Percentiles rank a stretch among this genome's conserved stretches.
phyloP scores from a whole-genome alignment of 2,797 vertebrate species.

The Pipistrellus pipistrellus region DNA sequence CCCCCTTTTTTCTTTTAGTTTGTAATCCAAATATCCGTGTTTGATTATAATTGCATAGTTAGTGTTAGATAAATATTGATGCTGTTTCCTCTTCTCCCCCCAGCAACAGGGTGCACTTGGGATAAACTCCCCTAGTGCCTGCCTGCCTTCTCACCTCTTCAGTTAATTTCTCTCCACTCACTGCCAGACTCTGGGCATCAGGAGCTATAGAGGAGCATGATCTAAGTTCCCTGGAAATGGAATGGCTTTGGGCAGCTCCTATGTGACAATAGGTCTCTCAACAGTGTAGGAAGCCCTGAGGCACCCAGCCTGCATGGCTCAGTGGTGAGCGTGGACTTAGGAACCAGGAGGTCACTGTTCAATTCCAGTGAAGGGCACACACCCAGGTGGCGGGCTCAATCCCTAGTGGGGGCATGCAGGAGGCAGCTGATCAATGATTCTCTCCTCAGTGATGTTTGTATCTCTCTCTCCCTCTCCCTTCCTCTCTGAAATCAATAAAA shows the following conservation, averaged over 20 bases:
- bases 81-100: neutral
- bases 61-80: neutral
- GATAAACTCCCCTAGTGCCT: neutral
- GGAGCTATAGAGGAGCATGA: neutral
- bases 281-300: fast-evolving
- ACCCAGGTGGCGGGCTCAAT: too few relatives aligned
- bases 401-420: too few relatives aligned
- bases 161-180: neutral
- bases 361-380: too few relatives aligned
- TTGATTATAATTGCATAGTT: neutral
- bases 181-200: neutral
- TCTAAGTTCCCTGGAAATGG: neutral
- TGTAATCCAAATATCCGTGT: neutral
- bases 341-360: too few relatives aligned
- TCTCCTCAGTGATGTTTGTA: too few relatives aligned
- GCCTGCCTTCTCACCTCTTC: neutral
- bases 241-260: neutral
- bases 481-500: too few relatives aligned
- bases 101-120: neutral
- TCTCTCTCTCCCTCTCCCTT: too few relatives aligned
- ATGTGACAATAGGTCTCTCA: neutral
- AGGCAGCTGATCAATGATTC: too few relatives aligned
- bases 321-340: too few relatives aligned
- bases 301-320: neutral
- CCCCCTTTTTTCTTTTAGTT: neutral